These are phyloP conservation scores for Megaustenia siamemsis DNA, from an alignment of 2,888 invertebrate species.

Conservation along the genomic window DNA sequence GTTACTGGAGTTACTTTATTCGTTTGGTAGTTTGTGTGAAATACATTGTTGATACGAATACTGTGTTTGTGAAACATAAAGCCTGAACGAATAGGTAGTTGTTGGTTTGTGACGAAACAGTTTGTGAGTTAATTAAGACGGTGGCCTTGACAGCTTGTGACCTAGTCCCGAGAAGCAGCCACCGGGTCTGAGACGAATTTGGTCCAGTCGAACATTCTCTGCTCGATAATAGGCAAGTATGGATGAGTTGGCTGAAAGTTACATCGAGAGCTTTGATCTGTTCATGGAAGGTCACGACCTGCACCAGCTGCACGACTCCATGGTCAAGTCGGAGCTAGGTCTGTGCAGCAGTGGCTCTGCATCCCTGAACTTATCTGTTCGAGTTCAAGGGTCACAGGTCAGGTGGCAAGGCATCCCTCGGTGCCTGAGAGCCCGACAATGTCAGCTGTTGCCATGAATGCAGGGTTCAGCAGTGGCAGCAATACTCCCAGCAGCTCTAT, in stretches of 20 bases:
- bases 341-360: slow-evolving; percentile 60
- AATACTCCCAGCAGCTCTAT: slow-evolving; percentile 45
- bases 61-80: background rate
- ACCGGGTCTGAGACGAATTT: background rate
- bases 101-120: background rate
- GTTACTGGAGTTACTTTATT: background rate
- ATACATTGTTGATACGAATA: slow-evolving; percentile 14
- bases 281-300: slow-evolving; percentile 70
- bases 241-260: slow-evolving; percentile 73
- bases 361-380: slow-evolving; percentile 58
- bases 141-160: slow-evolving; percentile 49
- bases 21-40: slow-evolving; percentile 7
- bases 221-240: slow-evolving; percentile 45
- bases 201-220: background rate
- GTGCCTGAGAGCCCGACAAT: slow-evolving; percentile 48
- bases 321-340: slow-evolving; percentile 63
- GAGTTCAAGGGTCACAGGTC: slow-evolving; percentile 66
- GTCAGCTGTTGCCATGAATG: slow-evolving; percentile 50
- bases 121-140: background rate
- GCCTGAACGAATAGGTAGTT: background rate
- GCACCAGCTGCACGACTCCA: slow-evolving; percentile 61
- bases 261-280: slow-evolving; percentile 74
- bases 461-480: slow-evolving; percentile 27
- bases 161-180: slow-evolving; percentile 58
- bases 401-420: slow-evolving; percentile 60